phyloP scores from a whole-genome alignment of 2,888 invertebrate species.

The Nephrocerus scutellatus region DNA sequence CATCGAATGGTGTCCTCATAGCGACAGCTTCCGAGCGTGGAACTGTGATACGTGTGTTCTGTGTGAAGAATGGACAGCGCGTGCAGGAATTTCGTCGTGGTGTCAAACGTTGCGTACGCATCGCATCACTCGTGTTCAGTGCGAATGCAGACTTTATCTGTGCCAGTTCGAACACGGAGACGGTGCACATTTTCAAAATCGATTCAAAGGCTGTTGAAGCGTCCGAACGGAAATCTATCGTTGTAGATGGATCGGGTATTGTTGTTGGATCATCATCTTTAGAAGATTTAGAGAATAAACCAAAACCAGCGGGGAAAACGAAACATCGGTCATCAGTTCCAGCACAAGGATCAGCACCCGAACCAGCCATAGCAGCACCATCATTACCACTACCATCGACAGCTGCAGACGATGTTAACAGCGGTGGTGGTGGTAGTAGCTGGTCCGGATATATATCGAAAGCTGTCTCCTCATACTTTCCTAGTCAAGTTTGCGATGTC shows the following conservation, averaged over 20 bases:
- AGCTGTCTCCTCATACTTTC: constrained; percentile 44
- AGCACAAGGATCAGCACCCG: constrained; percentile 5
- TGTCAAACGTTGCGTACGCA: constrained; percentile 44
- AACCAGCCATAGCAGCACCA: constrained; percentile 5
- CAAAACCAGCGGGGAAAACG: constrained; percentile 3
- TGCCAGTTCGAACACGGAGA: constrained; percentile 47
- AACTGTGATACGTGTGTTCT: constrained; percentile 47
- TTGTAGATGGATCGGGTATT: constrained; percentile 9
- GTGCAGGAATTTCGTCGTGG: constrained; percentile 47
- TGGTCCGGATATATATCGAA: constrained; percentile 45
- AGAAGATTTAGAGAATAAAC: constrained; percentile 21
- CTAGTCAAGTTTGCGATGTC: constrained; percentile 45
- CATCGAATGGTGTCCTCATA: constrained; percentile 41
- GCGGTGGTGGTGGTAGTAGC: constrained; percentile 22
- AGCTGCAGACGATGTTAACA: constrained; percentile 9
- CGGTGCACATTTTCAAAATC: constrained; percentile 46
- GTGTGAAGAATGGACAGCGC: constrained; percentile 44
- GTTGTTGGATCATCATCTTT: constrained; percentile 17
- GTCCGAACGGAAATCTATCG: constrained; percentile 35
- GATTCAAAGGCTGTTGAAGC: constrained; percentile 38
- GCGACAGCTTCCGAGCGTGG: constrained; percentile 47
- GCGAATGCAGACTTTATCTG: constrained; percentile 41
- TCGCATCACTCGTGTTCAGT: constrained; percentile 45
- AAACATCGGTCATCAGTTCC: constrained; percentile 1
- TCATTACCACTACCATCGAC: constrained; percentile 14